These are phyloP conservation scores for Uropsilus gracilis DNA, from an alignment of 2,113 vertebrate genomes.

Conservation along the genomic window DNA sequence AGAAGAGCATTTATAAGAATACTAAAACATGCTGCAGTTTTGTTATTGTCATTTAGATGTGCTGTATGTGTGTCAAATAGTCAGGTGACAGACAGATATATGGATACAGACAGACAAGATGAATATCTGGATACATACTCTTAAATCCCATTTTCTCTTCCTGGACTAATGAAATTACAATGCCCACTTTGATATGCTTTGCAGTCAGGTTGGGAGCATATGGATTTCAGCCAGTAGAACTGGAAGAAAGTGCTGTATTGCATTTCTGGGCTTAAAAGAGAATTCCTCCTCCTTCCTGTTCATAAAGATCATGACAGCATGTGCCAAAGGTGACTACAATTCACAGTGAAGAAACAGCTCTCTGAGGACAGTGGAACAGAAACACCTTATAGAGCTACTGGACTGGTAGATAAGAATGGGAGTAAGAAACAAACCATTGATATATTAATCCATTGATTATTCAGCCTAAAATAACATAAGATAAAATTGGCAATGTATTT, in stretches of 20 bases:
- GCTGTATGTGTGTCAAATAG: neutral
- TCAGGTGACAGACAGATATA: neutral
- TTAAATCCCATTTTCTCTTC: neutral
- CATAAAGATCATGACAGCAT: rapidly evolving
- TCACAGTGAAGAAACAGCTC: neutral
- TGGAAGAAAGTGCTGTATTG: rapidly evolving
- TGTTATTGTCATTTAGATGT: neutral
- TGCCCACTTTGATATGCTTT: neutral
- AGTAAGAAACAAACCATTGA: neutral
- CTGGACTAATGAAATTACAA: neutral
- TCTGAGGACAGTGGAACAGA: neutral
- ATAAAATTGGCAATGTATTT: neutral
- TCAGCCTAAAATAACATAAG: neutral
- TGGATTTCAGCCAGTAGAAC: neutral
- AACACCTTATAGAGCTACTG: neutral
- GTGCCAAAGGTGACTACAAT: neutral
- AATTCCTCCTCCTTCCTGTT: neutral
- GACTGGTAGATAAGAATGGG: neutral
- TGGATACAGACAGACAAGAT: neutral
- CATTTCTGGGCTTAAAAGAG: neutral
- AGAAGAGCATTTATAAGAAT: neutral
- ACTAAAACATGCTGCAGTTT: neutral
- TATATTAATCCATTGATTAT: neutral
- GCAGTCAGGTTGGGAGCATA: neutral
- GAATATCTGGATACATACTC: neutral